These are phyloP conservation scores for Lobophora halterata DNA, from an alignment of 2,888 invertebrate genomes.

Conservation along the genomic window DNA sequence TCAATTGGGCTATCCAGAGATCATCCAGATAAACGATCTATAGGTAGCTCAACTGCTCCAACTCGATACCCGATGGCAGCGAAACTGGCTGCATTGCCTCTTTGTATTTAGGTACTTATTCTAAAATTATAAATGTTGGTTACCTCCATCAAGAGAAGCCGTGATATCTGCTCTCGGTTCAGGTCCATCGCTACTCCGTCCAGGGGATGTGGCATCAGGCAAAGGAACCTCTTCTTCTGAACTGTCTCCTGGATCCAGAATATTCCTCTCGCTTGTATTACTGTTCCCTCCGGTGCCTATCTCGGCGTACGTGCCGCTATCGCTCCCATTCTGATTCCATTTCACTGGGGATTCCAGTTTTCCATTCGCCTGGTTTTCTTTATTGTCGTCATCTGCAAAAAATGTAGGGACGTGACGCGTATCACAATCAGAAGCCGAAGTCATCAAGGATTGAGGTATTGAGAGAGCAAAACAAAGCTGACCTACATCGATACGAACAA, in stretches of 20 bases:
- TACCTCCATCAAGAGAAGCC: slow-evolving; percentile 70
- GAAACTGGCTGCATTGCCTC: no score
- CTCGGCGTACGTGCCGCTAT: slow-evolving; percentile 77
- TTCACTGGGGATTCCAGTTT: slow-evolving; percentile 72
- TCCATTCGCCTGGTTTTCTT: slow-evolving; percentile 75
- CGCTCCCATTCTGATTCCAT: slow-evolving; percentile 75
- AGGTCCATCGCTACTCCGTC: slow-evolving; percentile 73
- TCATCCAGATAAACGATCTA: no score
- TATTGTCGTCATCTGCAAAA: slow-evolving; percentile 69
- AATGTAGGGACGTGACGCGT: slow-evolving; percentile 11
- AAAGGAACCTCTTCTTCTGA: slow-evolving; percentile 74
- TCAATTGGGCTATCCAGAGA: no score
- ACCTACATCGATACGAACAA: slow-evolving; percentile 18
- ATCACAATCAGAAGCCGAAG: slow-evolving; percentile 3
- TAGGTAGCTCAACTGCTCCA: no score
- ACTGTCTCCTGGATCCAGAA: slow-evolving; percentile 73
- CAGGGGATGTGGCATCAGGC: slow-evolving; percentile 72
- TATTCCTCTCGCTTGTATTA: slow-evolving; percentile 68
- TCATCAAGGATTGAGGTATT: slow-evolving; percentile 7
- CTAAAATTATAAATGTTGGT: no score
- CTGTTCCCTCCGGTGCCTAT: slow-evolving; percentile 71
- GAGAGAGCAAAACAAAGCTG: slow-evolving; percentile 13
- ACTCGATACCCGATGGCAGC: no score
- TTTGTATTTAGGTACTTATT: no score
- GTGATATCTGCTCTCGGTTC: slow-evolving; percentile 75